Percentiles rank a stretch among this genome's conserved stretches.
These are phyloP conservation scores for Psettodes erumei DNA, from an alignment of 2,113 vertebrate genomes.

Conservation along the genomic window DNA sequence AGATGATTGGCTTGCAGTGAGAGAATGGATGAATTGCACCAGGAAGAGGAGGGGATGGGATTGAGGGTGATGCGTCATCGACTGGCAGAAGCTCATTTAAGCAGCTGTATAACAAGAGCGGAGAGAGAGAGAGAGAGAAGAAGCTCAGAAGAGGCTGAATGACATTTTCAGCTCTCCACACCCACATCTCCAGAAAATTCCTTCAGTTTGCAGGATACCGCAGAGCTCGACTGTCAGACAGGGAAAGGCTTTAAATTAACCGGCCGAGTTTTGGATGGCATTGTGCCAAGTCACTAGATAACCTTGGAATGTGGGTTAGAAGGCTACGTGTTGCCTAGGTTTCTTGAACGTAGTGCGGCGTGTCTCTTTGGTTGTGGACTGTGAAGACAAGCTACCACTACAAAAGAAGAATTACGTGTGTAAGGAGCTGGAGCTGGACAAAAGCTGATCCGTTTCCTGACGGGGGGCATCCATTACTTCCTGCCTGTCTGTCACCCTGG, in stretches of 20 bases:
- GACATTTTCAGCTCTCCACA: slow-evolving; percentile 58
- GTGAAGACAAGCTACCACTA: background rate
- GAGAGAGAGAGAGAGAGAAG: slow-evolving; percentile 26
- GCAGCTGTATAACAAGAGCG: slow-evolving; percentile 32
- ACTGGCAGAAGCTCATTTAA: slow-evolving; percentile 67
- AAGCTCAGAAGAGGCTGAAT: slow-evolving; percentile 39
- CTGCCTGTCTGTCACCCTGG: slow-evolving; percentile 64
- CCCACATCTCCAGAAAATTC: slow-evolving; percentile 64
- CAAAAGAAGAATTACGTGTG: slow-evolving; percentile 1
- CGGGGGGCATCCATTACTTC: slow-evolving; percentile 15
- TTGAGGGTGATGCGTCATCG: slow-evolving; percentile 69
- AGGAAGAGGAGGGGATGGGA: slow-evolving; percentile 50
- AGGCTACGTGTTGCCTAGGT: background rate
- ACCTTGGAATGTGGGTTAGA: slow-evolving; percentile 46
- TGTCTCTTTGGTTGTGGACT: background rate
- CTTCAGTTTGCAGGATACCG: slow-evolving; percentile 25
- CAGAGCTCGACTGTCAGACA: background rate
- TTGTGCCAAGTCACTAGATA: background rate
- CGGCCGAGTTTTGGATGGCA: background rate
- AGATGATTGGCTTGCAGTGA: slow-evolving; percentile 52
- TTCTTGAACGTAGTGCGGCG: background rate
- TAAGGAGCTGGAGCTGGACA: background rate
- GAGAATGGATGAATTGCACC: slow-evolving; percentile 43
- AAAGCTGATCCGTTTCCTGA: slow-evolving; percentile 7
- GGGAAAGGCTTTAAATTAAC: background rate